phyloP scores from a whole-genome alignment of 2,797 vertebrate species.

The Vespertilio murinus region DNA sequence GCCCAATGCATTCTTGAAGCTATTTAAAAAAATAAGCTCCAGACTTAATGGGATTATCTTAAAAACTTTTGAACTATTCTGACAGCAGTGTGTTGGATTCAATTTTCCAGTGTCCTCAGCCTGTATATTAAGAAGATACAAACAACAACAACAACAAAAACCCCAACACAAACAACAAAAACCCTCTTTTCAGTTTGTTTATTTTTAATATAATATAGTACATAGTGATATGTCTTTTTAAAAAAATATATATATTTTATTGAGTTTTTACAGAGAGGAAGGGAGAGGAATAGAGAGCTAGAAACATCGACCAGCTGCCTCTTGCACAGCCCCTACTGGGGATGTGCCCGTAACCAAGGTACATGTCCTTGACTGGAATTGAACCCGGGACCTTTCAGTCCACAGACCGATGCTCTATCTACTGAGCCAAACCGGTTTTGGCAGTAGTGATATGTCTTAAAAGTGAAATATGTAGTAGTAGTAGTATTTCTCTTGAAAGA shows the following conservation, averaged over 20 bases:
- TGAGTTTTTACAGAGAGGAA: too few species aligned
- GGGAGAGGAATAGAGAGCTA: too few species aligned
- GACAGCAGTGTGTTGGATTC: background rate
- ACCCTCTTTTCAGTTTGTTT: background rate
- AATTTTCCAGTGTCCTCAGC: background rate
- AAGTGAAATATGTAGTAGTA: background rate
- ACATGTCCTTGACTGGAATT: too few species aligned
- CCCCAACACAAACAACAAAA: background rate
- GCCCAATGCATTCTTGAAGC: background rate
- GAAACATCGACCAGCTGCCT: too few species aligned
- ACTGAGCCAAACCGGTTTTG: too few species aligned
- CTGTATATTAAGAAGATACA: conserved; percentile 1
- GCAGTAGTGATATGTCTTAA: background rate
- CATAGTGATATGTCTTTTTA: background rate
- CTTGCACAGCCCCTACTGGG: too few species aligned
- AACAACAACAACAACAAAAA: background rate
- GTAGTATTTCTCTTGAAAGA: background rate
- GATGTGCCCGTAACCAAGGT: too few species aligned
- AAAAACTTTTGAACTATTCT: conserved; percentile 18
- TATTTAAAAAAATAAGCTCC: conserved; percentile 54
- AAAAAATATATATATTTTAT: too few species aligned
- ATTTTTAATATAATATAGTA: background rate
- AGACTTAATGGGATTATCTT: conserved; percentile 43
- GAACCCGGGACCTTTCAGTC: too few species aligned
- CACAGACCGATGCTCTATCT: too few species aligned